These are phyloP conservation scores for Falco peregrinus DNA, from an alignment of 2,797 vertebrate species.

Conservation along the genomic window DNA sequence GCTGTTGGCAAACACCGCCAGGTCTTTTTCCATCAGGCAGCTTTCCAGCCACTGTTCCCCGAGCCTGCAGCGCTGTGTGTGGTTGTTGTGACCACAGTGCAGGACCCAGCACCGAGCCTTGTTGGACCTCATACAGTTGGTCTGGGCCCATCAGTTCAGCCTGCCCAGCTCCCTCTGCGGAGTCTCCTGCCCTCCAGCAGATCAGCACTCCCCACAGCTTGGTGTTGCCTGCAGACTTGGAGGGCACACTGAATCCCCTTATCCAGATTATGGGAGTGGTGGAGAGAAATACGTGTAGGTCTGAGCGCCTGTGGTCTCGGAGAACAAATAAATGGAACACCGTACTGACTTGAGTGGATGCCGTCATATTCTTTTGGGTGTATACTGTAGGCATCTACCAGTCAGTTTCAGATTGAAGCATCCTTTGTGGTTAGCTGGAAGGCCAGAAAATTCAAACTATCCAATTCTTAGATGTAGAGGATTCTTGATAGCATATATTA, in stretches of 20 bases:
- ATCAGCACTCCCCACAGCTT: background rate
- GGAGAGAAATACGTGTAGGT: background rate
- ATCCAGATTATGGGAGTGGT: background rate
- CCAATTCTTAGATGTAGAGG: background rate
- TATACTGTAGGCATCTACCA: background rate
- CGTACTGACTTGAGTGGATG: background rate
- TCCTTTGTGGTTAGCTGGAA: background rate
- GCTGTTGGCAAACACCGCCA: too few species aligned
- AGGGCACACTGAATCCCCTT: background rate
- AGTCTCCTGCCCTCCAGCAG: background rate
- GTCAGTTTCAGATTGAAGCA: background rate
- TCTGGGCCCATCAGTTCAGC: rapidly evolving
- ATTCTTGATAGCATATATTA: background rate
- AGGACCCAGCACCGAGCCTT: too few species aligned
- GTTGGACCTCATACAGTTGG: rapidly evolving
- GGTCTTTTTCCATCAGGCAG: too few species aligned
- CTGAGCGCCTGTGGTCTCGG: background rate
- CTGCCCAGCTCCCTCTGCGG: background rate
- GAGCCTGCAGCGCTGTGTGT: background rate
- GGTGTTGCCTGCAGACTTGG: background rate
- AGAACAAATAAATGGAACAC: background rate
- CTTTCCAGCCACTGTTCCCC: background rate
- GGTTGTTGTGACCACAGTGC: too few species aligned
- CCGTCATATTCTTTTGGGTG: background rate
- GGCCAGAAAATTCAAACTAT: background rate